phyloP scores from a whole-genome alignment of 2,888 invertebrate species.

The Orchesella flavescens region DNA sequence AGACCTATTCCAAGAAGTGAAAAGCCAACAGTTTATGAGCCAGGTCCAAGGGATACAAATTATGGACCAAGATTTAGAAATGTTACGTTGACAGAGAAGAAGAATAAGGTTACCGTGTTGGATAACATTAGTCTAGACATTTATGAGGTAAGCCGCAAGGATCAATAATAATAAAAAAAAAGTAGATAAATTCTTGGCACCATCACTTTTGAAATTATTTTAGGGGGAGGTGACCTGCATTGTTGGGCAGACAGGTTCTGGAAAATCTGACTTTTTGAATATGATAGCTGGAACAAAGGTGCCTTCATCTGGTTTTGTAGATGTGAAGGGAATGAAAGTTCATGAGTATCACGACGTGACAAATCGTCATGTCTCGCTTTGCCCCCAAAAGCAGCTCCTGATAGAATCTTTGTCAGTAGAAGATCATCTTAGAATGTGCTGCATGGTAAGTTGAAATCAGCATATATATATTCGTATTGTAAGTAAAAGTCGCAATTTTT shows the following conservation, averaged over 20 bases:
- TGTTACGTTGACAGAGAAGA: slow-evolving; percentile 13
- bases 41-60: slow-evolving; percentile 29
- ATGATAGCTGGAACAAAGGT: slow-evolving; percentile 50
- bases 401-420: slow-evolving; percentile 60
- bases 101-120: slow-evolving; percentile 26
- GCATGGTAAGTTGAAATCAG: slow-evolving; percentile 45
- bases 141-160: slow-evolving; percentile 57
- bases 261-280: slow-evolving; percentile 61
- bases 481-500: neutral
- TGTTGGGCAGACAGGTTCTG: slow-evolving; percentile 54
- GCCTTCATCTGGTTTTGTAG: slow-evolving; percentile 60
- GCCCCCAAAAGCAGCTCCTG: slow-evolving; percentile 60
- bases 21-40: slow-evolving; percentile 52
- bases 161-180: no score
- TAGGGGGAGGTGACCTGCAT: slow-evolving; percentile 60
- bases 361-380: slow-evolving; percentile 57
- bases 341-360: slow-evolving; percentile 54
- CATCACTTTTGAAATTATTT: no score
- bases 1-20: slow-evolving; percentile 35
- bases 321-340: slow-evolving; percentile 59
- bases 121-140: slow-evolving; percentile 63
- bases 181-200: no score
- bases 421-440: slow-evolving; percentile 62
- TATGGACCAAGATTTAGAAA: slow-evolving; percentile 44
- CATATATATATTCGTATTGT: neutral